Evolutionary conservation across 2,797 vertebrate genomes (phyloP), one percentile per base, ranked within the genome.

Genomic region (Loriculus beryllinus): DNA sequence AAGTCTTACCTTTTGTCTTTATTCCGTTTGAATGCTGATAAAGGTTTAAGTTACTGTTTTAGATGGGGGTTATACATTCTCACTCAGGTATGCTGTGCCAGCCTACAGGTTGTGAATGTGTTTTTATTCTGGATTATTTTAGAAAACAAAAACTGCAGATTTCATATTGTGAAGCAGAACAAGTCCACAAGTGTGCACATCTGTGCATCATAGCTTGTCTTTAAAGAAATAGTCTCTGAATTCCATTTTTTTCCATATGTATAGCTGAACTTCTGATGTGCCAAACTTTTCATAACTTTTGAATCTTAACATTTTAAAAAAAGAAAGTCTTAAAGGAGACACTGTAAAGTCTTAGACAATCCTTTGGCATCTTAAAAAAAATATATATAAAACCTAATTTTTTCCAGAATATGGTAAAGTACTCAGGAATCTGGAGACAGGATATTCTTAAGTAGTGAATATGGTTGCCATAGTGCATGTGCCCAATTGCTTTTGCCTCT

Each of bases 81-180:
- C 99, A 99, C 99, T 99, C 99, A 99, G 99, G 99, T 99, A 99
- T 99, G 98, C 99, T 98, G 99, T 99, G 98, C 98, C 98, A 99
- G 99, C 99, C 99, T 99, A 99, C 99, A 99, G 98, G 99, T 99
- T 98, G 98, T 99, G 99, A 99, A 99, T 99, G 98, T 98, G 99
- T 99, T 99, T 99, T 98, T 98, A 98, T 99, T 99, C 98, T 98
- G 98, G 98, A 98, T 98, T 98, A 97, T 97, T 98, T 98, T 97
- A 97, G 98, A 98, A 98, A 98, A 98, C 97, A 96, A 96, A 96
- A 97, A 62, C 97, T 97, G 94, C 96, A 98, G 97, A 98, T 98
- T 99, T 98, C 97, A 96, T 97, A 96, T 97, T 93, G 97, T 97
- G 97, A 97, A 97, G 94, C 95, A 97, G 96, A 98, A 97, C 97